These are phyloP conservation scores for Noturus placidus DNA, from an alignment of 2,113 vertebrate species.

Conservation along the genomic window DNA sequence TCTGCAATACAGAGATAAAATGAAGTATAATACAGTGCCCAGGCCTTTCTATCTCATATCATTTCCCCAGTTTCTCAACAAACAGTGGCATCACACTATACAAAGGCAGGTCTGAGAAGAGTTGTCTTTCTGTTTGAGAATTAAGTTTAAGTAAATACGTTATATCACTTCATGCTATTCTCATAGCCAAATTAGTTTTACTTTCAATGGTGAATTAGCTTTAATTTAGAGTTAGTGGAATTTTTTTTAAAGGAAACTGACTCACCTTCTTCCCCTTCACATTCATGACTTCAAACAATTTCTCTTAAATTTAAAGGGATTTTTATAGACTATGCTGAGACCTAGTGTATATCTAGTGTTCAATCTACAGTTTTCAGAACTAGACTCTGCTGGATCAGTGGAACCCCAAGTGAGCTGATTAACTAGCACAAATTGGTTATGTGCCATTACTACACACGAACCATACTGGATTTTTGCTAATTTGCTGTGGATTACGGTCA, in stretches of 20 bases:
- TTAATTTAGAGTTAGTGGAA: neutral
- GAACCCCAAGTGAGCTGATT: neutral
- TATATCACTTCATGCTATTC: neutral
- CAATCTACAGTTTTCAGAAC: neutral
- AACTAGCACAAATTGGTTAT: neutral
- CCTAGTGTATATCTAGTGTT: neutral
- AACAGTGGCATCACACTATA: conserved; percentile 61
- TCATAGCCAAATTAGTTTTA: neutral
- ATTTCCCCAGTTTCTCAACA: conserved; percentile 59
- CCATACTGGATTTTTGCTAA: neutral
- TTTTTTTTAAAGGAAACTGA: neutral
- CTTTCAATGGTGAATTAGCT: no score
- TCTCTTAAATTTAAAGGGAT: conserved; percentile 4
- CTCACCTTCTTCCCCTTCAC: no score
- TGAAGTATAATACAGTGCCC: conserved; percentile 65
- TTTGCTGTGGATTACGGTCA: neutral
- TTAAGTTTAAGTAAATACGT: no score
- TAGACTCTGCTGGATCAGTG: neutral
- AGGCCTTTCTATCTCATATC: conserved; percentile 59
- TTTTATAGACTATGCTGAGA: neutral
- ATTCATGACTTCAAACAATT: neutral
- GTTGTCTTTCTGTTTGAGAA: neutral
- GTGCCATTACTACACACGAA: neutral
- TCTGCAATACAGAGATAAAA: conserved; percentile 67
- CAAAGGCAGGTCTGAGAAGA: conserved; percentile 30